phyloP scores from a whole-genome alignment of 92 coral and sea anemone species.

The Epizoanthus scotinus region DNA sequence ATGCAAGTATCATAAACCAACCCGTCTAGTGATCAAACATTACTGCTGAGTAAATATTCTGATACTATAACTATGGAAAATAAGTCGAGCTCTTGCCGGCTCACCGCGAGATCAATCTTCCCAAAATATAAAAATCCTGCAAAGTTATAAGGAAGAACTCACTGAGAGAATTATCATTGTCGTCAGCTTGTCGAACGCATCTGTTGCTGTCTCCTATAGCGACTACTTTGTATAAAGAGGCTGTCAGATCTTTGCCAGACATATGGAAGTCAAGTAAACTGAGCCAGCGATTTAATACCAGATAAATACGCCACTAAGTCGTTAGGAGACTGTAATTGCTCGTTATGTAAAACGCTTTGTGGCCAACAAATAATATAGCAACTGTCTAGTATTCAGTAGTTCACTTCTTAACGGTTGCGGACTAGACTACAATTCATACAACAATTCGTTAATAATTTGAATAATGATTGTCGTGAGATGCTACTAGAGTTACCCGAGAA shows the following conservation, averaged over 20 bases:
- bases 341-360: slow-evolving; percentile 16
- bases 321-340: slow-evolving; percentile 33
- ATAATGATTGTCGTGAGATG: neutral
- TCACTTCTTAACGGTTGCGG: neutral
- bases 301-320: slow-evolving; percentile 21
- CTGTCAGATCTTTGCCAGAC: neutral
- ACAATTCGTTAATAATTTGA: slow-evolving; percentile 12
- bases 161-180: too few species aligned
- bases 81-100: too few species aligned
- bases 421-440: neutral
- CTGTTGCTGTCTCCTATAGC: slow-evolving; percentile 20
- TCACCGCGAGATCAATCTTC: too few species aligned
- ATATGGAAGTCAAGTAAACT: slow-evolving; percentile 17
- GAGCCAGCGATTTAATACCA: neutral
- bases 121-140: neutral
- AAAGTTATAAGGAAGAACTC: neutral
- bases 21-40: too few species aligned
- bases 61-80: too few species aligned
- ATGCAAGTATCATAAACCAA: too few species aligned
- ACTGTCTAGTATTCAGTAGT: neutral
- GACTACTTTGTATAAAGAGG: neutral
- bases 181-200: neutral
- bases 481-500: neutral
- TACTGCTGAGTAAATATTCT: too few species aligned
- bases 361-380: neutral